Conservation (phyloP, 2,113 vertebrate species). For the Antennarius striatus region DNA sequence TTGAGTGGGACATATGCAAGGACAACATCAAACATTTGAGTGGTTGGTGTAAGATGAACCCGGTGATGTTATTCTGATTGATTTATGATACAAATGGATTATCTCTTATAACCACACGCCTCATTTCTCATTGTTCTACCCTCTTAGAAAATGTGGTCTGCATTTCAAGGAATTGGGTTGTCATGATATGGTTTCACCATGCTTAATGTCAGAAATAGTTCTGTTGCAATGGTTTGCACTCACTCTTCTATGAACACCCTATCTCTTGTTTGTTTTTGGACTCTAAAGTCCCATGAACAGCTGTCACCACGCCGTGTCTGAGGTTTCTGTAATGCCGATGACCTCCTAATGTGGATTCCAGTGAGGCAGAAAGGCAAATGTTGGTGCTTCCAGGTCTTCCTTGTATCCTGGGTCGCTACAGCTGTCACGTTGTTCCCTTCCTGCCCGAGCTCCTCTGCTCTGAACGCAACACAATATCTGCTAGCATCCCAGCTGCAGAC, state of each 20-base stretch:
- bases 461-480: slow-evolving; percentile 44
- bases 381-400: slow-evolving; percentile 56
- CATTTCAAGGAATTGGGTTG: slow-evolving; percentile 18
- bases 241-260: slow-evolving; percentile 36
- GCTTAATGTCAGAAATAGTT: slow-evolving; percentile 7
- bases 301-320: slow-evolving; percentile 58
- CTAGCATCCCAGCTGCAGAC: slow-evolving; percentile 35
- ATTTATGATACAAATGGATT: slow-evolving; percentile 54
- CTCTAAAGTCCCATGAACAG: slow-evolving; percentile 58
- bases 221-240: slow-evolving; percentile 27
- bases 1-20: slow-evolving; percentile 66
- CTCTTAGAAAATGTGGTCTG: slow-evolving; percentile 22
- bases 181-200: slow-evolving; percentile 25
- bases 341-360: slow-evolving; percentile 76
- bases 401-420: slow-evolving; percentile 56
- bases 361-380: slow-evolving; percentile 66
- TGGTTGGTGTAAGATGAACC: slow-evolving; percentile 43
- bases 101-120: slow-evolving; percentile 49
- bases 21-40: slow-evolving; percentile 59
- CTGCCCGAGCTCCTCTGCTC: slow-evolving; percentile 27
- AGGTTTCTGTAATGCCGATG: slow-evolving; percentile 51
- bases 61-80: slow-evolving; percentile 47
- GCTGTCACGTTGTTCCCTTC: slow-evolving; percentile 66
- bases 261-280: slow-evolving; percentile 62
- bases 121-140: slow-evolving; percentile 33